Conservation (phyloP, 2,888 invertebrate genomes). For the Metalampra italica region DNA sequence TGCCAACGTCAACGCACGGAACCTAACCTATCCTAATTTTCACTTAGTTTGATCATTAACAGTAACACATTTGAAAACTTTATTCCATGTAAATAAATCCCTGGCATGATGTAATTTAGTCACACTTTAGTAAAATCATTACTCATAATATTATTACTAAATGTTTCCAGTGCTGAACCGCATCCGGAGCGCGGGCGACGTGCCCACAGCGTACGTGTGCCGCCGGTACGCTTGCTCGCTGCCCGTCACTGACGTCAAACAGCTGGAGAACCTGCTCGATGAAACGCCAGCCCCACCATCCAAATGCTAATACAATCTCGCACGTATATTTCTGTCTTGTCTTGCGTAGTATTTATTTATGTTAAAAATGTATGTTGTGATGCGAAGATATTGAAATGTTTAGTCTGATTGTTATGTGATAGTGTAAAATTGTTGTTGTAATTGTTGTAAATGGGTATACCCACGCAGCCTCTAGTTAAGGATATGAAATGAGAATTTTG, state of each 20-base stretch:
- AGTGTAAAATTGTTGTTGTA: background rate
- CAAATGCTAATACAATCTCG: slow-evolving; percentile 22
- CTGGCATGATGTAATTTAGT: no score
- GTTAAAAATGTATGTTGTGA: background rate
- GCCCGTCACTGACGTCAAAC: slow-evolving; percentile 83
- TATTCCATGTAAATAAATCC: no score
- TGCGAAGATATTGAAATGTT: background rate
- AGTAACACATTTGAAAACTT: no score
- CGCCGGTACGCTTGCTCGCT: slow-evolving; percentile 85
- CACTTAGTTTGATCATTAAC: no score
- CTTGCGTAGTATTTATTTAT: no score
- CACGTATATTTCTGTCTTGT: background rate
- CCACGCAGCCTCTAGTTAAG: no score
- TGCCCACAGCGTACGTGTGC: slow-evolving; percentile 87
- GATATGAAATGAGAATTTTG: no score
- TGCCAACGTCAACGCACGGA: no score
- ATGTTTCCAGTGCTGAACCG: slow-evolving; percentile 63
- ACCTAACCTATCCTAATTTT: no score
- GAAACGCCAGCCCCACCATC: slow-evolving; percentile 29
- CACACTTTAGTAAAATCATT: no score
- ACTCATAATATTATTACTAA: no score
- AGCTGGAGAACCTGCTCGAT: slow-evolving; percentile 79
- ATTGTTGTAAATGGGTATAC: background rate
- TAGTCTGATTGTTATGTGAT: slow-evolving; percentile 2
- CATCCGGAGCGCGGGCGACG: slow-evolving; percentile 29